A percentile compares a stretch with the other conserved stretches of the same genome.
phyloP scores from a whole-genome alignment of 2,113 vertebrate species.

The Alexandromys fortis region DNA sequence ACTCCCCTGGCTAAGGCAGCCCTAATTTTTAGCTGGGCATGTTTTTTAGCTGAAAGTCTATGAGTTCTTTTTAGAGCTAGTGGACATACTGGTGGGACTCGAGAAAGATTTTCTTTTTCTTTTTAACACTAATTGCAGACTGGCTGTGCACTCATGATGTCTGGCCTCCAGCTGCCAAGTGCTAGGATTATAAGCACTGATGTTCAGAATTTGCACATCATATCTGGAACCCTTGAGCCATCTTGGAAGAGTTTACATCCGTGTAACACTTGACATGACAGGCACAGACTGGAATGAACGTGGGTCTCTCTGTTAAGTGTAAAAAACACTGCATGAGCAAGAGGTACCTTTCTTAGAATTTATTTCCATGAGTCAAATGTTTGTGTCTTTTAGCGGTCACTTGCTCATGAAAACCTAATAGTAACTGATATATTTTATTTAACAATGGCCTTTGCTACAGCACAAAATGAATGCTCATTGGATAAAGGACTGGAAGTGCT shows the following conservation, averaged over 20 bases:
- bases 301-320: not conserved
- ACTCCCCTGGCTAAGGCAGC: not conserved
- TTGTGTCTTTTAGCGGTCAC: not conserved
- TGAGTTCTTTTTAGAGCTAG: not conserved
- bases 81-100: not conserved
- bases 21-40: not conserved
- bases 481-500: no score
- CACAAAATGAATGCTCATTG: conserved; percentile 39
- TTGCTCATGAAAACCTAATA: not conserved
- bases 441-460: not conserved
- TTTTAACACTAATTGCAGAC: not conserved
- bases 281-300: not conserved
- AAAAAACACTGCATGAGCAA: not conserved
- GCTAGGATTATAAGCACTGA: not conserved
- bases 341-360: not conserved
- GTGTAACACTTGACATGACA: not conserved
- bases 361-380: not conserved
- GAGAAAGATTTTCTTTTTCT: not conserved
- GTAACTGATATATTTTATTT: not conserved
- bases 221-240: not conserved
- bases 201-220: not conserved
- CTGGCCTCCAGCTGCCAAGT: not conserved
- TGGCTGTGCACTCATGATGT: not conserved
- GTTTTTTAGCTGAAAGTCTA: conserved; percentile 16
- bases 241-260: not conserved